phyloP scores from a whole-genome alignment of 2,888 invertebrate genomes.

The Eilema griseolum region DNA sequence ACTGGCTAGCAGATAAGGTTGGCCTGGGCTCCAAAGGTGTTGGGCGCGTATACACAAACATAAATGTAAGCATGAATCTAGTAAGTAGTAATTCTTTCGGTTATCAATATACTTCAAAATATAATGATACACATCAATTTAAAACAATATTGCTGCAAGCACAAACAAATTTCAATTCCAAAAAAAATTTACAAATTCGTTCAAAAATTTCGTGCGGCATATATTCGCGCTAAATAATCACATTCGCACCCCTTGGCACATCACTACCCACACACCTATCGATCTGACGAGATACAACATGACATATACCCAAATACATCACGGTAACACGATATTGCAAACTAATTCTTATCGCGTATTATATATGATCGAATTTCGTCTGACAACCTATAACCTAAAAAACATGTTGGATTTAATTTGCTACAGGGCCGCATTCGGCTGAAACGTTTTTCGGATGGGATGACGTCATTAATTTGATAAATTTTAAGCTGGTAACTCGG shows the following conservation, averaged over 20 bases:
- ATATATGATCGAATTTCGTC: conserved; percentile 62
- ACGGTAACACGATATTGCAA: conserved; percentile 52
- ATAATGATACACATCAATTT: not conserved
- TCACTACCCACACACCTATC: conserved; percentile 58
- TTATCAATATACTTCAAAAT: too few species aligned
- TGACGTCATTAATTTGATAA: conserved; percentile 63
- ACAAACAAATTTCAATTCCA: not conserved
- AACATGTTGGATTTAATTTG: conserved; percentile 73
- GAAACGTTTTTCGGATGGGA: conserved; percentile 57
- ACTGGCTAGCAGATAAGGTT: too few species aligned
- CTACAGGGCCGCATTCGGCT: conserved; percentile 66
- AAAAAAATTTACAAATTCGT: not conserved
- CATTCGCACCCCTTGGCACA: conserved; percentile 35
- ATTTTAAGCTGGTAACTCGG: conserved; percentile 34
- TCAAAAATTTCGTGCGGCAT: not conserved
- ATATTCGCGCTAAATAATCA: conserved; percentile 41
- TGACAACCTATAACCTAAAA: conserved; percentile 71
- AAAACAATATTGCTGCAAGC: not conserved
- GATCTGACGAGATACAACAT: conserved; percentile 59
- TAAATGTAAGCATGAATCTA: too few species aligned
- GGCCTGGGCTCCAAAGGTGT: too few species aligned
- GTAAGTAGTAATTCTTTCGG: too few species aligned
- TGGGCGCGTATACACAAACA: too few species aligned
- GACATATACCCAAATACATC: conserved; percentile 56
- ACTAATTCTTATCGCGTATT: conserved; percentile 58